Percentiles rank a stretch among this genome's conserved stretches.
Conservation (phyloP, 2,113 vertebrate genomes). For the Ellobius talpinus region DNA sequence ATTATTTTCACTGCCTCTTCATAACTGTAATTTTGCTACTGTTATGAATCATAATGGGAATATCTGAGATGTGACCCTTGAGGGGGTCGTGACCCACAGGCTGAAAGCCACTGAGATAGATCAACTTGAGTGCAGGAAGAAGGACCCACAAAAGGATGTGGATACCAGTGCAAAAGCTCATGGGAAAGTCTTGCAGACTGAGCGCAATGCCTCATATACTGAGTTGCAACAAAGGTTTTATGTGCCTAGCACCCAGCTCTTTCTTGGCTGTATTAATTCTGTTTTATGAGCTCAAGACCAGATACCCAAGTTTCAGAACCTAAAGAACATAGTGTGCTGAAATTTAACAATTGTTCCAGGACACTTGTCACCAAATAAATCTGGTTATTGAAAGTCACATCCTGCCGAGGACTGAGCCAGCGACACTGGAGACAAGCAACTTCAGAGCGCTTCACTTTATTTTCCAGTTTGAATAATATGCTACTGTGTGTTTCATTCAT, state of each 20-base stretch:
- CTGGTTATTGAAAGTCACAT: background rate
- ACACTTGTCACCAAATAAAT: conserved; percentile 12
- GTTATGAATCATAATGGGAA: background rate
- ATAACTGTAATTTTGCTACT: background rate
- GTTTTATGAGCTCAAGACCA: background rate
- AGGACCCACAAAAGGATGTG: background rate
- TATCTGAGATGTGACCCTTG: background rate
- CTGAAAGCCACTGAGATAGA: background rate
- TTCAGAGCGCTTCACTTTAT: background rate
- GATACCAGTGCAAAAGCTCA: background rate
- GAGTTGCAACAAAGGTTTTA: background rate
- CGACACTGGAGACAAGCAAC: background rate
- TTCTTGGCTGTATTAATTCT: background rate
- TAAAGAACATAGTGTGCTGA: background rate
- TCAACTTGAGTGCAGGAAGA: background rate
- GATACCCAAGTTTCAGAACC: background rate
- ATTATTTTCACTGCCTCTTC: background rate
- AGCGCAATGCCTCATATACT: background rate
- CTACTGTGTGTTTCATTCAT: background rate
- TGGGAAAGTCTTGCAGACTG: background rate
- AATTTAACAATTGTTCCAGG: background rate
- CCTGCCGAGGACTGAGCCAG: background rate
- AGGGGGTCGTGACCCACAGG: background rate
- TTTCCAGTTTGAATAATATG: background rate
- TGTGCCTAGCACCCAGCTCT: background rate